Base-by-base conservation (phyloP, 2,888 invertebrate species). In the Flexamia atlantica region DNA sequence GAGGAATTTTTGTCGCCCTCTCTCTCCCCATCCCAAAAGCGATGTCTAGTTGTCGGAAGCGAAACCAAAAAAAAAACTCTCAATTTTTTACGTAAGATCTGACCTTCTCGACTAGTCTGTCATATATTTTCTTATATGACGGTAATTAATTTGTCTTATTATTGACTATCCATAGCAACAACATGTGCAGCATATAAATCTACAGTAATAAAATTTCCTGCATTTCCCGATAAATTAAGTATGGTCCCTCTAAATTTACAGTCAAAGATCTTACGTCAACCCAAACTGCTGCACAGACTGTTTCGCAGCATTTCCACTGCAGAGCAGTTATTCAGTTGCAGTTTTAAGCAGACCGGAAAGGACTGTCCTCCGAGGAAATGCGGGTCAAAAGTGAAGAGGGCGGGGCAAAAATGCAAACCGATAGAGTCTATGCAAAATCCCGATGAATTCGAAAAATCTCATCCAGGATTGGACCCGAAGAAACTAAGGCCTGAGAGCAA, bases 121-220 rank as follows among this genome's bases (percentile, higher is more conserved):
- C 40, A 40, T 12, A 5, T 40, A 12, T 40, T 5, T 40, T 9
- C 5, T 40, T 9, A 40, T 40, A 40, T 40, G 12, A 40, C 5
- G 7, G 40, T 40, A 40, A 12, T 36, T n/a, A n/a, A n/a, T n/a
- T n/a, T 12, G 20, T 20, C 53, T 23, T 68, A 68, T 68, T 32
- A 32, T 32, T 68, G 68, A 10, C 30, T 70, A 30, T 70, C 70
- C 70, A 36, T 70, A 70, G 70, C 40, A 70, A 70, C 70, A 70
- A 12, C 30, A 28, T 64, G 14, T 28, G 20, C 53, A 53, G 20
- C 46, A 14, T 40, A 46, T 14, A 46, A 46, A 17, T 17, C 23
- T 5, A 23, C 53, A 53, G 20, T 20, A 3, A 53, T 53, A n/a
- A 53, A 53, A 53, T 23, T 23, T 57, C 30, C 64, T 1, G 14